Base-by-base conservation (phyloP, 2,888 invertebrate genomes). In the Cephonodes hylas region DNA sequence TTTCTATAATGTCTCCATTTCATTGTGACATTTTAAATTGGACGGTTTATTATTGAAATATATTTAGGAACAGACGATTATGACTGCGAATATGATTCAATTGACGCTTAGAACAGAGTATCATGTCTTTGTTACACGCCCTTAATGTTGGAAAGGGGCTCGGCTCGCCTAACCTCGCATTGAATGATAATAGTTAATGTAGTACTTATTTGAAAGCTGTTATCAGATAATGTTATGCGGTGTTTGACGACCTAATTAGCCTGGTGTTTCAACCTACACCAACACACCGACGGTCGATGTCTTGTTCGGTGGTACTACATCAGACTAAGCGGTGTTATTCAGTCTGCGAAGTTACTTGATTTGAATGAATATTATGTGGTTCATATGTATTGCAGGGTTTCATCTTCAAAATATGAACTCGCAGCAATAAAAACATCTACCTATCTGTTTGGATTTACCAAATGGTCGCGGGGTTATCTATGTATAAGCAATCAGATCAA, bases 31-130 rank as follows among this genome's bases (percentile, higher is more conserved):
- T 64, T 64, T 67, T 20, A 42, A 59, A 66, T 60, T 27, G 38
- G 63, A 64, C 64, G 61, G 66, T 62, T 69, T 63, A 57, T 67
- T 64, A 64, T 64, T 65, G 66, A 69, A 61, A 65, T 67, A 69
- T 65, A 61, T 59, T 48, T 56, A 20, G 60, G 69, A 69, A 67
- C 64, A 63, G 60, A 53, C 48, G 23, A 31, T 57, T 67, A 69
- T 66, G 62, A 59, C 64, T 62, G 63, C 62, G 63, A 64, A 65
- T 66, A 58, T 58, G 59, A 62, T 66, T 61, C 66, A 62, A 66
- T 61, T 66, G 57, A 57, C 44, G 57, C 44, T 23, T n/a, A 44
- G 42, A 57, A 57, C 23, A 31, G 56, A 42, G 31, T 57, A 20
- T 48, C 38, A 25, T 48, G 38, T 48, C 38, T 23, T 58, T 31